Evolutionary conservation across 2,797 vertebrate genomes (phyloP).

Genomic region (Halcyon badia): DNA sequence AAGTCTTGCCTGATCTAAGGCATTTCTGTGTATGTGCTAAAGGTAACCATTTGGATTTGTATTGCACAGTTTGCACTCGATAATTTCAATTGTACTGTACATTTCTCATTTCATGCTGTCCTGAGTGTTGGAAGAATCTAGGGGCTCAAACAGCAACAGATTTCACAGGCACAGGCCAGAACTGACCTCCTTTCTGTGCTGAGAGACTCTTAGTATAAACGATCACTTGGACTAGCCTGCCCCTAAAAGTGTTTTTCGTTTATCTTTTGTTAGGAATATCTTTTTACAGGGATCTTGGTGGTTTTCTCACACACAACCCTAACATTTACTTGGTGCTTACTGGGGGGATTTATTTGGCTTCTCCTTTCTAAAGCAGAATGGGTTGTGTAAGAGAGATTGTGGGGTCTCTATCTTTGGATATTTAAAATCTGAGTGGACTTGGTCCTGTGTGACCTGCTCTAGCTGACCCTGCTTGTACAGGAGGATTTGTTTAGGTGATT

Average conservation of each 20-base stretch:
- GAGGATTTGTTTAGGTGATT: background rate
- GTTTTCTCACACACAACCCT: background rate
- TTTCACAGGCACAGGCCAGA: background rate
- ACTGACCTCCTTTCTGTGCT: background rate
- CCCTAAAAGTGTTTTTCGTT: background rate
- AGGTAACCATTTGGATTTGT: background rate
- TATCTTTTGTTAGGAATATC: background rate
- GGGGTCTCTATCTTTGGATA: background rate
- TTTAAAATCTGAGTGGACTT: background rate
- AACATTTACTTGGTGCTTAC: background rate
- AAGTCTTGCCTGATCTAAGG: background rate
- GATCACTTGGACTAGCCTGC: background rate
- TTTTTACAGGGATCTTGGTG: background rate
- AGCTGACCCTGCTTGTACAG: background rate
- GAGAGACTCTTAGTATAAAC: background rate
- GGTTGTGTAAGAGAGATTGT: background rate
- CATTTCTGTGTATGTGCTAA: background rate
- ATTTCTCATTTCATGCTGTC: background rate
- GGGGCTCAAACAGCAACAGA: background rate
- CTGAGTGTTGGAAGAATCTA: background rate
- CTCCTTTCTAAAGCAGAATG: background rate
- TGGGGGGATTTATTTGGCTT: background rate
- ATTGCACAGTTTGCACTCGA: background rate
- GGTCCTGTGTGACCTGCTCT: background rate
- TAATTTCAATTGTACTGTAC: background rate